A percentile compares a stretch with the other conserved stretches of the same genome.
Evolutionary conservation across 2,888 invertebrate genomes (phyloP).

Genomic region (Nebria brevicollis): DNA sequence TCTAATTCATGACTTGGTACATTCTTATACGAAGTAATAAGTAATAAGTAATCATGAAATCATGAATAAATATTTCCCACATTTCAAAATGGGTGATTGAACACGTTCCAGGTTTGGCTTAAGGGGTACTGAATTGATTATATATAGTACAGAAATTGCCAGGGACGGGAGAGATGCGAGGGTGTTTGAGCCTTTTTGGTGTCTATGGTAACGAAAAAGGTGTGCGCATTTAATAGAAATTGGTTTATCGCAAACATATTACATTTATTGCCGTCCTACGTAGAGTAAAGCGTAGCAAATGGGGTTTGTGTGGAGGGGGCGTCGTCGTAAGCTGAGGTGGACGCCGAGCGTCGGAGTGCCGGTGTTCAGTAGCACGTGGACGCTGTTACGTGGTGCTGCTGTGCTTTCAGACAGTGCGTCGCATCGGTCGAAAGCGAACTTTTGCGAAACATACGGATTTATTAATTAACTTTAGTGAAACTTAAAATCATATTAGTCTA

Average conservation of each 20-base stretch:
- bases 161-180: not conserved
- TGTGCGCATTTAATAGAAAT: too few relatives aligned
- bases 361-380: slow-evolving; percentile 41
- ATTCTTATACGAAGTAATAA: not conserved
- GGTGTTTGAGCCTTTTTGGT: not conserved
- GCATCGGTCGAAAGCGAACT: not conserved
- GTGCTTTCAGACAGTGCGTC: not conserved
- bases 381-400: slow-evolving; percentile 1
- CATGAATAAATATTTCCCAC: not conserved
- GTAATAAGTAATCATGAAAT: too few relatives aligned
- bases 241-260: too few relatives aligned
- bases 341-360: slow-evolving; percentile 21
- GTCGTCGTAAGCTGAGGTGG: not conserved
- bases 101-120: not conserved
- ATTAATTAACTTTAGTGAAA: not conserved
- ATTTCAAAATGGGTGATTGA: not conserved
- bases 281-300: not conserved
- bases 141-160: not conserved
- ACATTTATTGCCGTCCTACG: not conserved
- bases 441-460: not conserved
- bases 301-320: slow-evolving; percentile 22
- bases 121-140: not conserved
- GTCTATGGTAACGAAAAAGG: too few relatives aligned
- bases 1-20: not conserved
- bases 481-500: not conserved